A percentile compares a stretch with the other conserved stretches of the same genome.
These are phyloP conservation scores for Blera fallax DNA, from an alignment of 2,888 invertebrate species.

Conservation along the genomic window DNA sequence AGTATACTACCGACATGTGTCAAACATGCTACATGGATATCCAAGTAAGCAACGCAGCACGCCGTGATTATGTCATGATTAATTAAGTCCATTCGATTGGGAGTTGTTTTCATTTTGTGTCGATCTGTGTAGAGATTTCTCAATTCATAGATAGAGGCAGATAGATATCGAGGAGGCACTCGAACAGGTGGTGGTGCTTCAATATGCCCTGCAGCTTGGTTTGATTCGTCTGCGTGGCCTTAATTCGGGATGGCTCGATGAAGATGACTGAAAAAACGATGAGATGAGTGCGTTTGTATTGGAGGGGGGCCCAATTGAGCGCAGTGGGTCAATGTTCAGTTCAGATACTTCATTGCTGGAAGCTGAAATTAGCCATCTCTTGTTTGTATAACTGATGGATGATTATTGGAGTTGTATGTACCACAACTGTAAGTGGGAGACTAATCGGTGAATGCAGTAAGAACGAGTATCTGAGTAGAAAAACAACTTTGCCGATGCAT, in stretches of 20 bases:
- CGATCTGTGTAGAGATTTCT: constrained; percentile 26
- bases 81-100: constrained; percentile 64
- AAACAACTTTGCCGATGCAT: constrained; percentile 5
- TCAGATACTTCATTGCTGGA: constrained; percentile 16
- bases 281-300: constrained; percentile 26
- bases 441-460: constrained; percentile 2
- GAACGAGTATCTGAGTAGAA: constrained; percentile 15
- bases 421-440: constrained; percentile 7
- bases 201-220: neutral
- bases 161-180: neutral
- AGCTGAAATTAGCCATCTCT: constrained; percentile 20
- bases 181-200: constrained; percentile 48
- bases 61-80: constrained; percentile 68
- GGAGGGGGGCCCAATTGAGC: constrained; percentile 77
- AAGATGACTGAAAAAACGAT: constrained; percentile 41
- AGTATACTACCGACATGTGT: constrained; percentile 52
- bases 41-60: constrained; percentile 5
- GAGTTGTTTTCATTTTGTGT: constrained; percentile 33
- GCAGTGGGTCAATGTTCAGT: constrained; percentile 80
- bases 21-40: constrained; percentile 64
- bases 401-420: constrained; percentile 12
- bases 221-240: constrained; percentile 44
- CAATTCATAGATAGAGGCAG: constrained; percentile 28
- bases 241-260: too few species aligned
- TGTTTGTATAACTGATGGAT: constrained; percentile 27